Evolutionary conservation across 2,113 vertebrate species (phyloP).

Genomic region (Sinocyclocheilus rhinocerous): DNA sequence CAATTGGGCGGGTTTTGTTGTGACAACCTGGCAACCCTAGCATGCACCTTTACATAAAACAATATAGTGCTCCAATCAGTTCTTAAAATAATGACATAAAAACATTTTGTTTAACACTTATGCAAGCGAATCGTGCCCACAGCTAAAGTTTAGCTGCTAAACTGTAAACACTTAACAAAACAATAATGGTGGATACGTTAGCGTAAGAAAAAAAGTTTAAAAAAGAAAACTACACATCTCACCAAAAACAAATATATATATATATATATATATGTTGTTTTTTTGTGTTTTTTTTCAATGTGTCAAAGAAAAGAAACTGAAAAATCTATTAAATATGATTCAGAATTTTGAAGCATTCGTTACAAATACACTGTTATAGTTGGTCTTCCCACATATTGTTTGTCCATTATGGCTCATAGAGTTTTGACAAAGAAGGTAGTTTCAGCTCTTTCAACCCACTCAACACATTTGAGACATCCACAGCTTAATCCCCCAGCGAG

Average conservation of each 20-base stretch:
- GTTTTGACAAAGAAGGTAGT: background rate
- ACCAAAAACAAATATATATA: background rate
- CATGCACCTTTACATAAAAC: too few species aligned
- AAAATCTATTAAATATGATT: background rate
- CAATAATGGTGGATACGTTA: too few species aligned
- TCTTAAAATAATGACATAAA: too few species aligned
- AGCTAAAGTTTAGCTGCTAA: too few species aligned
- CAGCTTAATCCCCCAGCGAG: background rate
- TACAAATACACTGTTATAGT: background rate
- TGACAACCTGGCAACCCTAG: too few species aligned
- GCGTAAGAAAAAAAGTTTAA: background rate
- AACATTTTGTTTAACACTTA: too few species aligned
- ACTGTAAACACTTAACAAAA: too few species aligned
- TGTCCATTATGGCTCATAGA: background rate
- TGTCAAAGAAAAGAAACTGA: background rate
- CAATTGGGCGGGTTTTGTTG: too few species aligned
- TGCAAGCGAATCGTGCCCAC: too few species aligned
- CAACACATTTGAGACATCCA: conserved; percentile 2
- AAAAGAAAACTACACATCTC: background rate
- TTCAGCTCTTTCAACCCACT: conserved; percentile 9
- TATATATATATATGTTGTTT: too few species aligned
- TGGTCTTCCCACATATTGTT: background rate
- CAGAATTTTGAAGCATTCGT: background rate
- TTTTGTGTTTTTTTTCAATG: background rate
- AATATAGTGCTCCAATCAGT: too few species aligned